Evolutionary conservation across 2,797 vertebrate species (phyloP), one percentile per base, ranked within the genome.

Genomic region (Schizopygopsis malacanthus): DNA sequence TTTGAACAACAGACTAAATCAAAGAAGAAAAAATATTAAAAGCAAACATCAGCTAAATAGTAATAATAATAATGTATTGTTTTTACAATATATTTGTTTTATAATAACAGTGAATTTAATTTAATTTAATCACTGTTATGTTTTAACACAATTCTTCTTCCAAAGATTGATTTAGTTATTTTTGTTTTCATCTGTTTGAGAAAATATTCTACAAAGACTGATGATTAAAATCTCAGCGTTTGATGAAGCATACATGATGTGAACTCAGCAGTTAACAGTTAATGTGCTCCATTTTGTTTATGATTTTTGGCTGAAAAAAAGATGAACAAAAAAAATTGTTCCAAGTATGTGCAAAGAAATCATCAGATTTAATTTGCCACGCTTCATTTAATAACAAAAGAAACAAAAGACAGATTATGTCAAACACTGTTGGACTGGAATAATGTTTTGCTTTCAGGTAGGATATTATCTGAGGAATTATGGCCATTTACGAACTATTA

Each of bases 301-400:
- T 33, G 39, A 54, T 65, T 50, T 65, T 75, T 78, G 61, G n/a
- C 37, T 47, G 56, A 3, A 22, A 20, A 6, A 39, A 77, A 13
- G 1, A 37, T 6, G 0, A 43, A 37, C 54, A 73, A 33, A 61
- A 79, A 28, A 15, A 71, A 18, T 18, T 67, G 7, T 39, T 78
- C 15, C 43, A 79, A 52, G 33, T 47, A 87, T 47, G n/a, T 39
- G 47, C 39, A 81, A 59, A 69, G 47, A 65, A 47, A 33, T 81
- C 78, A 87, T 81, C 61, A 78, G 45, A 84, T 52, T 41, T 52
- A 81, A 84, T 85, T 63, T 81, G 28, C 41, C 43, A 52, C n/a
- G 71, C 63, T 77, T 82, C 61, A 71, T 85, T 77, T 77, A 76
- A 81, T 71, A 25, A 41, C 63, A 71, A 70, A 81, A 71, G 18